phyloP scores from a whole-genome alignment of 2,113 vertebrate species.

The Potamarius usumacintae region DNA sequence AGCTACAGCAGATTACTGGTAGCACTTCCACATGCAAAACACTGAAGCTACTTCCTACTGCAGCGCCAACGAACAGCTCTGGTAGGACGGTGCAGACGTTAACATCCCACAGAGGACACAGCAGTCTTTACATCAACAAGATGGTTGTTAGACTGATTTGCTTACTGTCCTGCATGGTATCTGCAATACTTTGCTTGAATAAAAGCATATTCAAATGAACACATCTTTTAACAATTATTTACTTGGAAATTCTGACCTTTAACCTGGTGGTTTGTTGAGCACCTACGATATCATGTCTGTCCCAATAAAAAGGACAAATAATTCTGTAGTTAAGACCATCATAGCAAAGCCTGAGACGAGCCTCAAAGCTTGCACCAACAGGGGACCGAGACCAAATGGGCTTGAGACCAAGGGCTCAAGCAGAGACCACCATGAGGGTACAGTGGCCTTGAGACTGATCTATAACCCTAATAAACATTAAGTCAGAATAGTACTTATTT shows the following conservation, averaged over 20 bases:
- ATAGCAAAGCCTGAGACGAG: not conserved
- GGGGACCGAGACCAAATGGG: not conserved
- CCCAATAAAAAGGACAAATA: not conserved
- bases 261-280: not conserved
- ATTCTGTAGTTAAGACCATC: not conserved
- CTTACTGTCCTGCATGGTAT: not conserved
- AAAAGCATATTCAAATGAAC: conserved; percentile 38
- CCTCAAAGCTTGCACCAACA: not conserved
- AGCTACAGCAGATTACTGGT: not conserved
- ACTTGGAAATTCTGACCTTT: not conserved
- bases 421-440: not conserved
- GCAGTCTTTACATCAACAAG: not conserved
- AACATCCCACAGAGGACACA: not conserved
- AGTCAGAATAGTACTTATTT: not conserved
- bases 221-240: not conserved
- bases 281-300: not conserved
- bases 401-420: not conserved
- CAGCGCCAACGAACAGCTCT: conserved; percentile 21
- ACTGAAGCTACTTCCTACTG: conserved; percentile 28
- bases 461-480: not conserved
- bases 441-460: not conserved
- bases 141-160: conserved; percentile 13
- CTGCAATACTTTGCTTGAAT: not conserved
- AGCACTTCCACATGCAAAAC: conserved; percentile 42
- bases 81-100: not conserved